A percentile compares a stretch with the other conserved stretches of the same genome.
Conservation (phyloP, 1,140 invertebrate genomes). For the Eriocheir sinensis region DNA sequence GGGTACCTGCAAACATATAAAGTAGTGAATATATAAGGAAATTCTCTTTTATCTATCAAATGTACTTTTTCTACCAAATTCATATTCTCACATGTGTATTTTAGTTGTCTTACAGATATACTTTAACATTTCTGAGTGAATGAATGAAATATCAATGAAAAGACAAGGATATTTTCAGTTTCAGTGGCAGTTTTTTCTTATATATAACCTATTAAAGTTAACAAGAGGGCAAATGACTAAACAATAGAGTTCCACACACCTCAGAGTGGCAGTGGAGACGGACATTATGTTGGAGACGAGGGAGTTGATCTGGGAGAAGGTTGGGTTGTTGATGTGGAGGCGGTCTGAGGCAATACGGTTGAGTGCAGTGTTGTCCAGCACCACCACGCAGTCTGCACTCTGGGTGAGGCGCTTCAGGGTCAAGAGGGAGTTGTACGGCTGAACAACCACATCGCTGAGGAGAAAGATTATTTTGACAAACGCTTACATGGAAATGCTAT, state of each 20-base stretch:
- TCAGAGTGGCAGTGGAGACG: constrained; percentile 95
- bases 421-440: constrained; percentile 98
- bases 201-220: no score
- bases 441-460: constrained; percentile 97
- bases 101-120: no score
- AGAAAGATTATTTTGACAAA: not conserved
- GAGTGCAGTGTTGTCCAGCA: constrained; percentile 98
- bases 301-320: constrained; percentile 98
- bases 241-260: no score
- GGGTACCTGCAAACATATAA: constrained; percentile 89
- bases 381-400: constrained; percentile 99
- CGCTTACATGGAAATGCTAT: not conserved
- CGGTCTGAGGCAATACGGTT: constrained; percentile 97
- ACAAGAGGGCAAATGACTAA: no score
- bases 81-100: no score
- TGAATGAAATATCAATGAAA: no score
- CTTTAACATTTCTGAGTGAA: no score
- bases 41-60: no score
- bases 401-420: constrained; percentile 97
- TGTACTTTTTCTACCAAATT: no score
- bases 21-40: not conserved
- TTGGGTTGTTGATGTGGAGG: constrained; percentile 97
- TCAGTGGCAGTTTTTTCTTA: no score
- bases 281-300: constrained; percentile 99
- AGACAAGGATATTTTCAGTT: no score